A percentile compares a stretch with the other conserved stretches of the same genome.
Evolutionary conservation across 2,113 vertebrate genomes (phyloP).

Genomic region (Progne subis): DNA sequence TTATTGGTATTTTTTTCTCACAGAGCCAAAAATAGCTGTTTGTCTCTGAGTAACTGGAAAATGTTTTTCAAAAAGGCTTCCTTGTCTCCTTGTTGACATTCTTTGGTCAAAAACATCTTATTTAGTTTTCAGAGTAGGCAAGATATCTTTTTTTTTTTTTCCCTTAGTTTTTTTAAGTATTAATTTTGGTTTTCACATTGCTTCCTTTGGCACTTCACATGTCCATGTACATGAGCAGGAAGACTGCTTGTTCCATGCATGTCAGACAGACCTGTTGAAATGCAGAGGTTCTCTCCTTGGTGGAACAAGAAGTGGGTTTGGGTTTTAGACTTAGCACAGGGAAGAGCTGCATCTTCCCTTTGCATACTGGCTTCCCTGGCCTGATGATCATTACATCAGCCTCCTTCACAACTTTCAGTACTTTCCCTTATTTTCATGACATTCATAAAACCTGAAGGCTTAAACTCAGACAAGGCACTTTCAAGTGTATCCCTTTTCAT

Average conservation of each 20-base stretch:
- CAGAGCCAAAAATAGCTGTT: neutral
- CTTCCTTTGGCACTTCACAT: constrained; percentile 1
- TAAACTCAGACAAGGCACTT: neutral
- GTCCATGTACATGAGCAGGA: neutral
- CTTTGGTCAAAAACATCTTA: neutral
- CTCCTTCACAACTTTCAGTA: neutral
- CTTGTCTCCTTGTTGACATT: neutral
- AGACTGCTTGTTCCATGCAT: neutral
- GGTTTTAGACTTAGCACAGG: neutral
- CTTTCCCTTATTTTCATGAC: neutral
- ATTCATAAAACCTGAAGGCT: neutral
- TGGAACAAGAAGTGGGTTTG: neutral
- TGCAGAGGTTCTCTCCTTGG: neutral
- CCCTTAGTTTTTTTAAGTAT: neutral
- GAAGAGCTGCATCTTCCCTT: neutral
- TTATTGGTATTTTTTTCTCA: neutral
- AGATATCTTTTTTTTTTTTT: neutral
- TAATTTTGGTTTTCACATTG: neutral
- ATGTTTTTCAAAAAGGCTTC: neutral
- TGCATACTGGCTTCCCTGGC: neutral
- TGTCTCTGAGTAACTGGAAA: neutral
- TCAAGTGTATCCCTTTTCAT: neutral
- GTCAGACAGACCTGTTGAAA: neutral
- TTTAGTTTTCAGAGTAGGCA: neutral
- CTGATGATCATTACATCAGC: neutral